phyloP scores from a whole-genome alignment of 1,140 invertebrate species.

The Monomorium pharaonis region DNA sequence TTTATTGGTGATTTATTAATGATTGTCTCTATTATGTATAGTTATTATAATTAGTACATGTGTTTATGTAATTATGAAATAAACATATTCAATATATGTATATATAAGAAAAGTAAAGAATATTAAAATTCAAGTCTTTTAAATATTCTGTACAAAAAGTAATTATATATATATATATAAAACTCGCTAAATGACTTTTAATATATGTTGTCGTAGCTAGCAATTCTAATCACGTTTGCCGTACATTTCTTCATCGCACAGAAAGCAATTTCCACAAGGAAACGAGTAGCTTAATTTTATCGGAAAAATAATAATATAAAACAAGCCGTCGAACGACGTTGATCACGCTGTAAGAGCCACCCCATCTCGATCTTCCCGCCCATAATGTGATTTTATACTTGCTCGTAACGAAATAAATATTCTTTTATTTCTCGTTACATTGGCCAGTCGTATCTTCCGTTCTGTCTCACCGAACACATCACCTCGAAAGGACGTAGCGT shows the following conservation, averaged over 20 bases:
- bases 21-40: neutral
- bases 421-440: conserved; percentile 24
- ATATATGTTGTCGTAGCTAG: neutral
- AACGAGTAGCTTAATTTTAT: conserved; percentile 79
- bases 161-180: too few species aligned
- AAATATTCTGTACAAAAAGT: neutral
- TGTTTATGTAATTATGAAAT: neutral
- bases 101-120: neutral
- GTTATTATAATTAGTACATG: neutral
- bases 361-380: conserved; percentile 27
- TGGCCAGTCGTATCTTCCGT: neutral
- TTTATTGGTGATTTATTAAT: neutral
- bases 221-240: conserved; percentile 47
- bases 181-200: neutral
- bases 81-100: neutral
- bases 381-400: conserved; percentile 64
- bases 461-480: neutral
- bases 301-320: conserved; percentile 71
- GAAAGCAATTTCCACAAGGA: conserved; percentile 78
- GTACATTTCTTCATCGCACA: conserved; percentile 65
- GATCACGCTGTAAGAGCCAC: conserved; percentile 12
- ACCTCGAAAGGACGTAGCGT: neutral
- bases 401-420: conserved; percentile 51
- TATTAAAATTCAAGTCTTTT: neutral
- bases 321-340: conserved; percentile 19